Evolutionary conservation across 2,888 invertebrate genomes (phyloP).

Genomic region (Cancer borealis): DNA sequence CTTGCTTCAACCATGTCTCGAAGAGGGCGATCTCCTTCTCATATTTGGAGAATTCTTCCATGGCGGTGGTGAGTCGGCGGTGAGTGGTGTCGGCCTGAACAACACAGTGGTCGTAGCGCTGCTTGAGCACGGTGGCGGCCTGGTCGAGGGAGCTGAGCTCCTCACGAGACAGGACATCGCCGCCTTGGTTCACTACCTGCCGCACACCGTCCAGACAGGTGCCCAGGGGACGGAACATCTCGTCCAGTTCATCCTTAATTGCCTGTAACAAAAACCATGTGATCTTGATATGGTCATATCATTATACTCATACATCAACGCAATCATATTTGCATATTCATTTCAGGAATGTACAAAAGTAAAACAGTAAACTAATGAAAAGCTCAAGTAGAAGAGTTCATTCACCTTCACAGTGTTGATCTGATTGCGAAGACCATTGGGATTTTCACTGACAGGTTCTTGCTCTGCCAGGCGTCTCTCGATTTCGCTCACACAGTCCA

Average conservation of each 20-base stretch:
- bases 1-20: conserved; percentile 88
- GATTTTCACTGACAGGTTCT: conserved; percentile 91
- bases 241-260: conserved; percentile 93
- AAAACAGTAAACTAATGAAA: background rate
- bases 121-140: conserved; percentile 89
- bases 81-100: conserved; percentile 90
- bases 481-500: conserved; percentile 92
- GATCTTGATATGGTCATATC: background rate
- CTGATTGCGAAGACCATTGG: conserved; percentile 92
- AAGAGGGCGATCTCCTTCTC: conserved; percentile 81
- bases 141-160: conserved; percentile 93
- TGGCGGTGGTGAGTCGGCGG: conserved; percentile 87
- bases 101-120: conserved; percentile 79
- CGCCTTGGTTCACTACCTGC: conserved; percentile 92
- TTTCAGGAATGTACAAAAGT: background rate
- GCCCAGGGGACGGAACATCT: conserved; percentile 90
- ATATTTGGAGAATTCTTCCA: conserved; percentile 93
- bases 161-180: conserved; percentile 94
- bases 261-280: conserved; percentile 82
- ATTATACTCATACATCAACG: background rate
- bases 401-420: conserved; percentile 91
- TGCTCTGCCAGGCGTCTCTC: conserved; percentile 92
- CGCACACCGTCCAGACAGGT: conserved; percentile 94
- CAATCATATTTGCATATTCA: background rate
- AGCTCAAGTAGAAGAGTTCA: background rate